Evolutionary conservation across 2,113 vertebrate species (phyloP), one percentile per base, ranked within the genome.

Genomic region (Mus pahari): DNA sequence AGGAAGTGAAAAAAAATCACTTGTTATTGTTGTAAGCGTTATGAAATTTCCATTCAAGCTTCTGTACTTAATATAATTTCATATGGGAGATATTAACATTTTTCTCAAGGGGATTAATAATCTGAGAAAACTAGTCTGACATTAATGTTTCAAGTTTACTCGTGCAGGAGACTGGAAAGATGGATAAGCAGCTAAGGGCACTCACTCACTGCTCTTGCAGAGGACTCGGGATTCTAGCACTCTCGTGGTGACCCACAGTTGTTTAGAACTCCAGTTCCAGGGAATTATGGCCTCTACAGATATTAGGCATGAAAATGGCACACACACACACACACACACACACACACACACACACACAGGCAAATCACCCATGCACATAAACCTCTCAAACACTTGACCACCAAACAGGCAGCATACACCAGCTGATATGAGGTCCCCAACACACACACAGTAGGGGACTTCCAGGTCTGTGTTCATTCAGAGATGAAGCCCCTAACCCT

Each of bases 51-150:
- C 58, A 82, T 1, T 55, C 11, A 92, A 66, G 20, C 11, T 10
- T 90, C 64, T 92, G 3, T 58, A 71, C 28, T 96, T 94, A 89
- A 64, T 45, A 31, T 53, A 45, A 75, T 45, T 92, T 91, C 75
- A 66, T 60, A 60, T 81, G 50, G 13, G 60, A 92, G 92, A 42
- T 53, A 86, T 28, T 82, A 87, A 86, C 42, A 31, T 84, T 95
- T 94, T 74, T 53, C 55, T 89, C 74, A 86, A 74, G 24, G n/a
- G 58, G 2, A 81, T 6, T 88, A 79, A 82, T 86, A 74, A 39
- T 82, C 55, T 89, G 71, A 91, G 90, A 86, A 94, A 83, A 95
- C 39, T 17, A 62, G 39, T 42, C 16, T 62, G 55, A 58, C 7
- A 17, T 42, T 60, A 28, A 83, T 42, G 39, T 83, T 62, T 62